Base-by-base conservation (phyloP, 35 echinoderm and acorn worm genomes). In the Hemicentrotus pulcherrimus region DNA sequence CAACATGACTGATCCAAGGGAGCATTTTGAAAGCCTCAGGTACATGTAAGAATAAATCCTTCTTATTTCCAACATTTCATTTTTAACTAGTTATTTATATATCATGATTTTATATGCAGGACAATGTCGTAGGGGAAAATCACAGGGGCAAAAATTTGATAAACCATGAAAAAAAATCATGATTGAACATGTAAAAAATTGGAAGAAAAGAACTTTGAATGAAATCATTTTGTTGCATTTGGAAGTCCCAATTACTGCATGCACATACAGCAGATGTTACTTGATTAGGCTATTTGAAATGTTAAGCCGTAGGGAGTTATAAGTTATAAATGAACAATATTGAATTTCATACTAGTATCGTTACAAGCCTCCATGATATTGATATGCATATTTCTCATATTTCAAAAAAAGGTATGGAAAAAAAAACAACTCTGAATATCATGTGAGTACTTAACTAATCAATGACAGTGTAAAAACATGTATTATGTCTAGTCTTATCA, bases 1-100 rank as follows among this genome's bases (percentile, higher is more conserved):
- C 31, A 52, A 88, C 30, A 65, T 91, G 46, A 95, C 46, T 85
- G 97, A 91, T 92, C 94, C 70, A 86, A 96, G 46, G 92, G 97
- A 97, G n/a, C 91, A 92, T 46, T 88, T 96, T 47, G 97, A 98
- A 22, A 96, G 96, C 32, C 88, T 96, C 61, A 98, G 97, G 97
- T 98, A 88, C 32, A 90, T 90, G 88, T 47, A 78, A 78, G 65
- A 59, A 78, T 78, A 55, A 55, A 14, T 61, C 9, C 22, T 28
- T 78, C 65, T 78, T 78, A 7, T 78, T 28, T 78, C 24, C 7
- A 24, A 16, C 61, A 47, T 89, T 86, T 50, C n/a, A 6, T 86
- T 46, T 47, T 86, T 86, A 4, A 59, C 31, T 85, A 33, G 13
- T 94, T 94, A 32, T 12, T 70, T 94, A 94, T 94, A 94, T 85